Conservation (phyloP, 2,888 invertebrate genomes). For the Erynnis tages region DNA sequence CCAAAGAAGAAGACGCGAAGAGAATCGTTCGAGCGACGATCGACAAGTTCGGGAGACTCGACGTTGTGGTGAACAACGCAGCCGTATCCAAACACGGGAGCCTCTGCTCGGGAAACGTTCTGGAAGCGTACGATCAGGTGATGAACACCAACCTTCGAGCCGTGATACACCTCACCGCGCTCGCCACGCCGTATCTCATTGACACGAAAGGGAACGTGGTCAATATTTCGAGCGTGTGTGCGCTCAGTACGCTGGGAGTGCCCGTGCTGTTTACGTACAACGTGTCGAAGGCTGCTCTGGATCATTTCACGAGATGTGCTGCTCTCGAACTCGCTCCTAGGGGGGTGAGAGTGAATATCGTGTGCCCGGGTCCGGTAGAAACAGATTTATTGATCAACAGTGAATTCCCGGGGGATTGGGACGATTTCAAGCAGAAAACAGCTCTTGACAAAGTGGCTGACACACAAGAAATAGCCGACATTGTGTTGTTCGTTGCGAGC, state of each 20-base stretch:
- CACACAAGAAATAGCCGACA: slow-evolving; percentile 42
- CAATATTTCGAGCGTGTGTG: slow-evolving; percentile 42
- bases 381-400: slow-evolving; percentile 42
- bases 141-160: slow-evolving; percentile 37
- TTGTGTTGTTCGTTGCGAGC: slow-evolving; percentile 41
- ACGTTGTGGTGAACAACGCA: slow-evolving; percentile 48
- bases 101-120: slow-evolving; percentile 37
- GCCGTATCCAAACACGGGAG: too few relatives aligned
- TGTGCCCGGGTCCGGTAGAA: slow-evolving; percentile 83
- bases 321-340: slow-evolving; percentile 40
- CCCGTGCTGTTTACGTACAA: slow-evolving; percentile 32
- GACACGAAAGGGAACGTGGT: slow-evolving; percentile 45
- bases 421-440: slow-evolving; percentile 30
- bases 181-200: slow-evolving; percentile 41
- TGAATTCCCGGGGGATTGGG: slow-evolving; percentile 28
- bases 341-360: slow-evolving; percentile 53
- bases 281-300: slow-evolving; percentile 42
- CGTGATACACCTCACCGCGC: slow-evolving; percentile 36
- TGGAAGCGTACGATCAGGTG: slow-evolving; percentile 22
- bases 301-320: slow-evolving; percentile 40
- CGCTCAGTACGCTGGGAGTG: slow-evolving; percentile 21
- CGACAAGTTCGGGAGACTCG: slow-evolving; percentile 39
- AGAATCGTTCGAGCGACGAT: slow-evolving; percentile 39
- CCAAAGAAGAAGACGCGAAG: slow-evolving; percentile 24
- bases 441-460: slow-evolving; percentile 36